Percentiles rank a stretch among this genome's conserved stretches.
Conservation (phyloP, 1,140 invertebrate genomes). For the Agrypnia vestita region DNA sequence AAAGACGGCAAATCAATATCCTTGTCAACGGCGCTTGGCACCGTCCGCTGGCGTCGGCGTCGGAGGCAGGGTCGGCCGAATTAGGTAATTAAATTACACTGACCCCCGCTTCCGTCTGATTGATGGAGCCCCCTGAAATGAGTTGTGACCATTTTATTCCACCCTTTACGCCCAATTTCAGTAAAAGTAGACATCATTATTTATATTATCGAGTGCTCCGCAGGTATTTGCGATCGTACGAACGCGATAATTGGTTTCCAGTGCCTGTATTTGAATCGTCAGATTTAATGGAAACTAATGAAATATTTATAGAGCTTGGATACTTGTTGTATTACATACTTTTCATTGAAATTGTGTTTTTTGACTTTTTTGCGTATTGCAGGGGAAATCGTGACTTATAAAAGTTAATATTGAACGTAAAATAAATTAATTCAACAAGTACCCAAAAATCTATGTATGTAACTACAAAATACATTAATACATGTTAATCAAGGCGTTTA, state of each 20-base stretch:
- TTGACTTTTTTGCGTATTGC: no score
- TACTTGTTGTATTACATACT: background rate
- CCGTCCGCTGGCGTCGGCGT: background rate
- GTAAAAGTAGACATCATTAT: background rate
- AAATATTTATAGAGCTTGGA: constrained; percentile 9
- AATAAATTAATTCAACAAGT: no score
- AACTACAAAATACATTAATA: no score
- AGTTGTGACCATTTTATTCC: constrained; percentile 37
- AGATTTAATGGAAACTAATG: constrained; percentile 8
- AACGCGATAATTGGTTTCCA: background rate
- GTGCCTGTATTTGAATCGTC: background rate
- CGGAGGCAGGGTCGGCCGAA: constrained; percentile 41
- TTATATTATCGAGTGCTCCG: background rate
- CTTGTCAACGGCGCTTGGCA: constrained; percentile 35
- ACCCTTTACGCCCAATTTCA: background rate
- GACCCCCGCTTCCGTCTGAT: constrained; percentile 44
- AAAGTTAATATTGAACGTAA: no score
- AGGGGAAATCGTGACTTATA: no score
- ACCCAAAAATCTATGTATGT: no score
- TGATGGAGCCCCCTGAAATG: constrained; percentile 45
- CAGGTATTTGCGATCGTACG: constrained; percentile 1
- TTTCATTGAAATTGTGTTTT: no score
- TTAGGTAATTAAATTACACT: constrained; percentile 57
- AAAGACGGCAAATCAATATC: constrained; percentile 43
- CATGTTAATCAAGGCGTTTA: no score